Conservation (phyloP, 2,888 invertebrate genomes). For the Serripes groenlandicus region DNA sequence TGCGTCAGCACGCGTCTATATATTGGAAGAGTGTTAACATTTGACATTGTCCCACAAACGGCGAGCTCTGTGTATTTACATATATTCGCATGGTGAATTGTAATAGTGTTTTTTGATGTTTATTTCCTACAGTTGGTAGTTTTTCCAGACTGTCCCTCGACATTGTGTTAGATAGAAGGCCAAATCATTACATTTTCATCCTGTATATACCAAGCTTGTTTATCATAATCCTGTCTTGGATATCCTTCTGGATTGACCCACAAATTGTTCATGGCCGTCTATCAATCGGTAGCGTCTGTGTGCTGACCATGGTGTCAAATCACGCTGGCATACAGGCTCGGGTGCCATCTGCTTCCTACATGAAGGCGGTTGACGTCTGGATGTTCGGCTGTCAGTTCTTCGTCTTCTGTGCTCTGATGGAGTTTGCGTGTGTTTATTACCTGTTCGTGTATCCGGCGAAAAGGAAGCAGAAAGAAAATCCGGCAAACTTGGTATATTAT, state of each 20-base stretch:
- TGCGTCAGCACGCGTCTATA: too few species aligned
- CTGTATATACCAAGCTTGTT: background rate
- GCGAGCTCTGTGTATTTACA: too few species aligned
- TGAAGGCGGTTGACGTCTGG: background rate
- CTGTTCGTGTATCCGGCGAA: too few species aligned
- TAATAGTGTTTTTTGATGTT: too few species aligned
- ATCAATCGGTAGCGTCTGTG: background rate
- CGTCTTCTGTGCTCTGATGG: background rate
- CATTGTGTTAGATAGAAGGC: background rate
- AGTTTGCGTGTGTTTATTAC: conserved; percentile 10
- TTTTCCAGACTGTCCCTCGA: conserved; percentile 2
- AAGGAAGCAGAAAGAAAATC: too few species aligned
- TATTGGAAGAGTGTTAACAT: too few species aligned
- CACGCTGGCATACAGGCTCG: background rate
- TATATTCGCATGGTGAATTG: too few species aligned
- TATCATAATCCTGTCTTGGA: conserved; percentile 2
- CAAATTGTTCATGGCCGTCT: background rate
- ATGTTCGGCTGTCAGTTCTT: conserved; percentile 4
- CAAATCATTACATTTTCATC: background rate
- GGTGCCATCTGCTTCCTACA: background rate
- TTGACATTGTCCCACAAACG: too few species aligned
- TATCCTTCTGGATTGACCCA: background rate
- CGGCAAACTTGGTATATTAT: too few species aligned
- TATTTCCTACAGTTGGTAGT: conserved; percentile 8
- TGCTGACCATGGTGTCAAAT: background rate